A percentile compares a stretch with the other conserved stretches of the same genome.
These are phyloP conservation scores for Mohoua ochrocephala DNA, from an alignment of 2,113 vertebrate genomes.

Conservation along the genomic window DNA sequence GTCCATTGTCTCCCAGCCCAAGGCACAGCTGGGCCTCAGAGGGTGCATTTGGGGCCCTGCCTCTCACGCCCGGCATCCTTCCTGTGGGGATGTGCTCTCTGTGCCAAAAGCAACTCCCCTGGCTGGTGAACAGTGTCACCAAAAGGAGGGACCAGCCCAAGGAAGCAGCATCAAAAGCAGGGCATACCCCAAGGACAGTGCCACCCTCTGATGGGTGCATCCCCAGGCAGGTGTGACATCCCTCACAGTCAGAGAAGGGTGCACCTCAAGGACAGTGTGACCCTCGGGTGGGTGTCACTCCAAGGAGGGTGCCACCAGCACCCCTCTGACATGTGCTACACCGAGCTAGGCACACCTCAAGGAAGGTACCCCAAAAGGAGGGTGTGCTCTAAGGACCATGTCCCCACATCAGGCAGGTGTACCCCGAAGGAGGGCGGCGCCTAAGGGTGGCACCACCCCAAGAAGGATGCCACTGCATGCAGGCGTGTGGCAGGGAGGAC, in stretches of 20 bases:
- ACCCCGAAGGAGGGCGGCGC: no score
- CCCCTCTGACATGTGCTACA: background rate
- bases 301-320: background rate
- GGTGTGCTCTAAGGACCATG: no score
- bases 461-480: background rate
- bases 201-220: background rate
- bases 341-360: background rate
- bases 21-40: background rate
- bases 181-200: background rate
- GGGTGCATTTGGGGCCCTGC: no score
- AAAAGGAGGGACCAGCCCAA: background rate
- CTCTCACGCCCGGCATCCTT: background rate
- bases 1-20: background rate
- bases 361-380: background rate
- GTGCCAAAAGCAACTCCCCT: background rate
- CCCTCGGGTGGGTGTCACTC: background rate
- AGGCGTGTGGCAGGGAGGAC: no score
- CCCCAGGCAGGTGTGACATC: background rate
- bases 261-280: background rate
- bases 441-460: no score
- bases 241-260: background rate
- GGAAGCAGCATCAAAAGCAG: background rate
- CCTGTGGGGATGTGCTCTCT: background rate
- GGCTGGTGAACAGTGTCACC: background rate
- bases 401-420: background rate